A percentile compares a stretch with the other conserved stretches of the same genome.
Conservation (phyloP, 1,140 invertebrate genomes). For the Caerostris darwini region DNA sequence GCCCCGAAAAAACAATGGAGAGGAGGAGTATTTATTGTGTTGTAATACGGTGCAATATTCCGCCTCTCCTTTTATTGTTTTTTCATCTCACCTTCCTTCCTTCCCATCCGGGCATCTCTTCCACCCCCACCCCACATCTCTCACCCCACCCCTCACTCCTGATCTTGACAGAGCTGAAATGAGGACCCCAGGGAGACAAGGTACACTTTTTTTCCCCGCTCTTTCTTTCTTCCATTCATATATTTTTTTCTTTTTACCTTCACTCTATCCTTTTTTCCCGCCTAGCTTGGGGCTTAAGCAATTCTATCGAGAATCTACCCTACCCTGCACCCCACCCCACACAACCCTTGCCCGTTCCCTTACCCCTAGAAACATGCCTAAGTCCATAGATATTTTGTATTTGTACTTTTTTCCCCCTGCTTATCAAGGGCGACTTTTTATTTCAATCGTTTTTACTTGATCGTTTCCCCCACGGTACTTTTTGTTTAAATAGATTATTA, state of each 20-base stretch:
- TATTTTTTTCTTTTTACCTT: slow-evolving; percentile 11
- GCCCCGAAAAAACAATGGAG: slow-evolving; percentile 29
- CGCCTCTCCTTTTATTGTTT: slow-evolving; percentile 55
- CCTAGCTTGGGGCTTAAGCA: slow-evolving; percentile 72
- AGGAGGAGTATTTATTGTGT: slow-evolving; percentile 30
- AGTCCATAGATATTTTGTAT: slow-evolving; percentile 49
- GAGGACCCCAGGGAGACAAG: slow-evolving; percentile 58
- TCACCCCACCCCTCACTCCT: slow-evolving; percentile 33
- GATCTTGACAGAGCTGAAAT: slow-evolving; percentile 73
- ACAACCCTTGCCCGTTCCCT: background rate
- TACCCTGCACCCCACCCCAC: background rate
- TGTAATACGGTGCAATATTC: slow-evolving; percentile 36
- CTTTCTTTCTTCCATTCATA: slow-evolving; percentile 5
- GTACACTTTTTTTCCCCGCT: slow-evolving; percentile 37
- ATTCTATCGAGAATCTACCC: slow-evolving; percentile 57
- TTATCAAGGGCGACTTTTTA: slow-evolving; percentile 21
- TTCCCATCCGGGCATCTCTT: background rate
- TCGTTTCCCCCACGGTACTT: slow-evolving; percentile 40
- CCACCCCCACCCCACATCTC: background rate
- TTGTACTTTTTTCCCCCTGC: slow-evolving; percentile 44
- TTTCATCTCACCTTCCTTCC: slow-evolving; percentile 55
- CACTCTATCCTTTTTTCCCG: slow-evolving; percentile 35
- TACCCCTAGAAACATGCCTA: slow-evolving; percentile 33
- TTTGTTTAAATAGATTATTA: slow-evolving; percentile 76
- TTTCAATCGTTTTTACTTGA: slow-evolving; percentile 63